phyloP scores from a whole-genome alignment of 2,113 vertebrate species.

The Colossoma macropomum region DNA sequence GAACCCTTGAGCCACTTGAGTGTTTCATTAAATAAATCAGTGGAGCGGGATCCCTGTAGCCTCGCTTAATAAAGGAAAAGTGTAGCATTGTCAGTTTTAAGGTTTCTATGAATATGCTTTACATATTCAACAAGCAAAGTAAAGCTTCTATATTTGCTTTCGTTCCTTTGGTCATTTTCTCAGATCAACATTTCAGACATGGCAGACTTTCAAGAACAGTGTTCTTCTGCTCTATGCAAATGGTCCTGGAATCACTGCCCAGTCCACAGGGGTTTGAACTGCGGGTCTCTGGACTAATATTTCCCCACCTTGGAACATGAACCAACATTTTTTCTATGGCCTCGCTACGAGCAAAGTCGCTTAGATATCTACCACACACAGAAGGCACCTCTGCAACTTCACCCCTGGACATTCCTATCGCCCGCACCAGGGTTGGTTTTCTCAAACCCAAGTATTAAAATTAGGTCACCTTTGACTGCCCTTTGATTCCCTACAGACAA shows the following conservation, averaged over 20 bases:
- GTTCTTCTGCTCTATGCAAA: constrained; percentile 8
- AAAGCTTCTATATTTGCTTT: constrained; percentile 34
- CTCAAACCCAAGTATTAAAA: neutral
- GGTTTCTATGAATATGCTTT: constrained; percentile 50
- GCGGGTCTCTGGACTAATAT: constrained; percentile 13
- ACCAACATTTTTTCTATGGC: constrained; percentile 26
- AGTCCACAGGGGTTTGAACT: constrained; percentile 16
- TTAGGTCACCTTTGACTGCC: neutral
- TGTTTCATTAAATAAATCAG: constrained; percentile 60
- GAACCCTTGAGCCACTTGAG: constrained; percentile 55
- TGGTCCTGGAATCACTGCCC: constrained; percentile 19
- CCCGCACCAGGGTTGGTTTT: neutral
- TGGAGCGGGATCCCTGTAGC: constrained; percentile 38
- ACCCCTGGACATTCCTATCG: neutral
- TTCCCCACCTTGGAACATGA: constrained; percentile 8
- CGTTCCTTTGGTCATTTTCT: neutral
- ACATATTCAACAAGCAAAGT: constrained; percentile 42
- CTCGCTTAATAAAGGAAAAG: constrained; percentile 50
- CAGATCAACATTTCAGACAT: constrained; percentile 15
- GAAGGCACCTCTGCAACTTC: neutral
- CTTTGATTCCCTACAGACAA: constrained; percentile 1
- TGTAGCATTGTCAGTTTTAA: constrained; percentile 51
- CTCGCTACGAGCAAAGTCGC: neutral
- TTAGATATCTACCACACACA: constrained; percentile 22
- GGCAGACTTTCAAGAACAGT: neutral